Base-by-base conservation (phyloP, 2,113 vertebrate genomes). In the Lampris incognitus region DNA sequence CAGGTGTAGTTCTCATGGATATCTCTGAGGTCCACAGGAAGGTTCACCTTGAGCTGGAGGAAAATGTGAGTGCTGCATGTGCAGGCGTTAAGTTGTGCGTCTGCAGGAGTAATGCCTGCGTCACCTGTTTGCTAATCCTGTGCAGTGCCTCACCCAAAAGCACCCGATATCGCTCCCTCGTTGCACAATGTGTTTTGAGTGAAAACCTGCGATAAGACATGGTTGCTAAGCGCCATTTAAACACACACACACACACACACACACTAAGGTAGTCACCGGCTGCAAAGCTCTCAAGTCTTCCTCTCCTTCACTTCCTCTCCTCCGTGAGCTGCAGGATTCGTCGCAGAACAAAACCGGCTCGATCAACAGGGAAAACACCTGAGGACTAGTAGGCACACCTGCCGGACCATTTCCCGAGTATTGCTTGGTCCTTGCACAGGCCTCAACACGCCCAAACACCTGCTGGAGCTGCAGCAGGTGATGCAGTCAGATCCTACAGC, bases 1-100 rank as follows among this genome's bases (percentile, higher is more conserved):
- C 92, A 99, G 98, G 98, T 38, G 94, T 93, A 4, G 97, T 98
- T 72, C 95, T 99, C 63, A 91, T 95, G 86, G 97, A 99, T 82
- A 98, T 99, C 89, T 97, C 97, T 0, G 97, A 93, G 68, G 95
- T 95, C 9, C 96, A 99, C 87, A 96, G 95, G 91, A 97, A 95
- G 87, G 96, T 97, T 67, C 95, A 98, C 70, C 92, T 97, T 40
- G 97, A 94, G 71, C 89, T 97, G 65, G 97, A 99, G 64, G 97
- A 99, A 87, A 97, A 95, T 55, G 98, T 99, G 92, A 90, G 97
- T 96, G 69, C 4, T 62, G 0, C 44, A 9, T 57, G 13, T 48
- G 41, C 36, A 63, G 60, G 41, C 50, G 72, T 66, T 6, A 59
- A 13, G 37, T 24, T 48, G 5, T 13, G 61, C 9, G 1, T 10